These are phyloP conservation scores for Leptinotarsa tumamoca DNA, from an alignment of 2,888 invertebrate species.

Conservation along the genomic window DNA sequence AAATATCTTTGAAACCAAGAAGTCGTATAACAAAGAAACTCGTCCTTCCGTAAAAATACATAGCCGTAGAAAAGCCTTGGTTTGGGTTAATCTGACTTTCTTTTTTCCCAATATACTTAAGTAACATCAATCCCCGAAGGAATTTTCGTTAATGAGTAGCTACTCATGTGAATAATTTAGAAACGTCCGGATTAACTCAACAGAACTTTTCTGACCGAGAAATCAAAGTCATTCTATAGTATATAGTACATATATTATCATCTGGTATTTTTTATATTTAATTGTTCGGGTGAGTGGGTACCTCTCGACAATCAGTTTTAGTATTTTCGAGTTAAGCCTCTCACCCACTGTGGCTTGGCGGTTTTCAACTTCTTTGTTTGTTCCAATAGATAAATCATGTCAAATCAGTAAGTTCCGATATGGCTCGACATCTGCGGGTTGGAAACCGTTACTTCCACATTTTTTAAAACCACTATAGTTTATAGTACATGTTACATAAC, in stretches of 20 bases:
- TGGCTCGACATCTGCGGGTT: conserved; percentile 1
- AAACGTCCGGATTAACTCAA: neutral
- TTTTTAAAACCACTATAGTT: conserved; percentile 60
- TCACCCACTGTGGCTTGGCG: neutral
- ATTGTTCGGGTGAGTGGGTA: conserved; percentile 28
- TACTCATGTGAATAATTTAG: neutral
- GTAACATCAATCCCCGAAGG: neutral
- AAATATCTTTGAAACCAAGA: neutral
- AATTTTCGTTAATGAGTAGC: too few relatives aligned
- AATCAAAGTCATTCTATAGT: conserved; percentile 60
- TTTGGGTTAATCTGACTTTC: conserved; percentile 17
- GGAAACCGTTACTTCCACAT: conserved; percentile 33
- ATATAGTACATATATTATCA: conserved; percentile 58
- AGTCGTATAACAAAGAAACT: conserved; percentile 18
- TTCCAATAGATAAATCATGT: neutral
- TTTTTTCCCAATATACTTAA: conserved; percentile 10
- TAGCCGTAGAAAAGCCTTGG: conserved; percentile 30
- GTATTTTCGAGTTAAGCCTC: neutral
- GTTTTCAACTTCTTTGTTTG: neutral
- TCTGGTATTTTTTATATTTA: conserved; percentile 55
- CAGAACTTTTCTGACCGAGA: conserved; percentile 17
- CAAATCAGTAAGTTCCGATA: neutral
- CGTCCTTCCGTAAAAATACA: conserved; percentile 35
- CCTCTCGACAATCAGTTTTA: conserved; percentile 12
- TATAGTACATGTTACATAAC: conserved; percentile 62